A percentile compares a stretch with the other conserved stretches of the same genome.
Evolutionary conservation across 2,888 invertebrate genomes (phyloP).

Genomic region (Oscheius sp.): DNA sequence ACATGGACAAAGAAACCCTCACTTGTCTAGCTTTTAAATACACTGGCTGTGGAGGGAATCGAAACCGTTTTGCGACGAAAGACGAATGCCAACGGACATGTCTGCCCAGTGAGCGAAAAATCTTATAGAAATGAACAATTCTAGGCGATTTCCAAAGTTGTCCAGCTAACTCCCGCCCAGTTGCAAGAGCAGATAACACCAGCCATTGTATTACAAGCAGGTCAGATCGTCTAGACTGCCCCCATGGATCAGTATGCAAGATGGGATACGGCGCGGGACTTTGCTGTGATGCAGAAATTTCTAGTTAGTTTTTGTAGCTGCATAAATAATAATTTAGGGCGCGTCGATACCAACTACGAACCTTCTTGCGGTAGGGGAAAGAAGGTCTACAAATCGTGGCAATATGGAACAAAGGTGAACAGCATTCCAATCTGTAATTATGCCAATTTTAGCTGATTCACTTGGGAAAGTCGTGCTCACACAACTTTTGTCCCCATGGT

Average conservation of each 20-base stretch:
- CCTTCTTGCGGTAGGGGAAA: conserved; percentile 44
- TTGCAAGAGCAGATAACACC: not conserved
- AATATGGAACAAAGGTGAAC: conserved; percentile 36
- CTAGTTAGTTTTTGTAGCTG: conserved; percentile 5
- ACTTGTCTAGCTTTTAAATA: conserved; percentile 51
- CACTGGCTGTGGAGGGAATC: conserved; percentile 45
- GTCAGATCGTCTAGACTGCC: conserved; percentile 31
- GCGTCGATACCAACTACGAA: conserved; percentile 40
- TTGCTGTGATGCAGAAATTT: conserved; percentile 29
- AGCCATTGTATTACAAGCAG: conserved; percentile 1
- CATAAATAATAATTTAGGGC: conserved; percentile 2
- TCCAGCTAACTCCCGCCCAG: conserved; percentile 34
- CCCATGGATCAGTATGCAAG: conserved; percentile 29
- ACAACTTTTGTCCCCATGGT: conserved; percentile 46
- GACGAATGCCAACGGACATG: conserved; percentile 43
- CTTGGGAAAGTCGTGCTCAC: conserved; percentile 46
- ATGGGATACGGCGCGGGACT: conserved; percentile 36
- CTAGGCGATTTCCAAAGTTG: conserved; percentile 41
- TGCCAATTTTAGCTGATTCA: conserved; percentile 33
- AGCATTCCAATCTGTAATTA: not conserved
- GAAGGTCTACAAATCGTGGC: conserved; percentile 35
- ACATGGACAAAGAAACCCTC: conserved; percentile 47
- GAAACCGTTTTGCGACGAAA: conserved; percentile 41
- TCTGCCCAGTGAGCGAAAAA: conserved; percentile 40
- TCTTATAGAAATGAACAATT: not conserved